Evolutionary conservation across 2,113 vertebrate species (phyloP).

Genomic region (Toxostoma redivivum): DNA sequence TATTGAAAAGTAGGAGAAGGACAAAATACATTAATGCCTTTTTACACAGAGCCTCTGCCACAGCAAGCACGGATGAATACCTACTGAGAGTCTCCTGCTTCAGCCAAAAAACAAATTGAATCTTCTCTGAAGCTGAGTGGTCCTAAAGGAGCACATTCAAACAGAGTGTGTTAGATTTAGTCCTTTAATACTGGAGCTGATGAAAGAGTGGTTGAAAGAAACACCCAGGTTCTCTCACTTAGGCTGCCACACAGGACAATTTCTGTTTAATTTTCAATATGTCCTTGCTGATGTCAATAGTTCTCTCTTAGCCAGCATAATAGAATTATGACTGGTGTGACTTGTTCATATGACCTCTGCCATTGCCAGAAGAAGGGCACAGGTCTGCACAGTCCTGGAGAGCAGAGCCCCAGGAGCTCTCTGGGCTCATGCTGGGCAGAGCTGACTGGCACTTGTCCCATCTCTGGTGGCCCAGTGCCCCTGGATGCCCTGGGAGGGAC

Average conservation of each 20-base stretch:
- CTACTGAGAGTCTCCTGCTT: not conserved
- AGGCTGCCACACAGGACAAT: not conserved
- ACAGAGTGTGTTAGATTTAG: not conserved
- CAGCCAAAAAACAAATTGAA: not conserved
- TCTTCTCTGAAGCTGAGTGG: not conserved
- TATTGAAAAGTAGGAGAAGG: not conserved
- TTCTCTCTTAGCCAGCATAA: not conserved
- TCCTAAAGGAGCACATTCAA: not conserved
- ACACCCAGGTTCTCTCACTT: not conserved
- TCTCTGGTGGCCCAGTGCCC: not conserved
- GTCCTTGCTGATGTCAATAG: not conserved
- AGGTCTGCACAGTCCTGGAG: not conserved
- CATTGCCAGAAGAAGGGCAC: fast-evolving
- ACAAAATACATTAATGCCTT: not conserved
- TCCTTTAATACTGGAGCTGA: not conserved
- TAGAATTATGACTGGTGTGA: not conserved
- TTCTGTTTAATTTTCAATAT: not conserved
- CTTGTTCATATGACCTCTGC: fast-evolving
- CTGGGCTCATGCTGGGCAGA: not conserved
- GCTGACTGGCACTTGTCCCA: not conserved
- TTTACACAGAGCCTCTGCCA: not conserved
- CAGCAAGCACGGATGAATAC: not conserved
- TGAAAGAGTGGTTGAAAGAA: not conserved
- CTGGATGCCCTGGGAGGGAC: not conserved
- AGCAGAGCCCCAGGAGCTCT: not conserved